phyloP scores from a whole-genome alignment of 2,113 vertebrate species.

The Embiotoca jacksoni region DNA sequence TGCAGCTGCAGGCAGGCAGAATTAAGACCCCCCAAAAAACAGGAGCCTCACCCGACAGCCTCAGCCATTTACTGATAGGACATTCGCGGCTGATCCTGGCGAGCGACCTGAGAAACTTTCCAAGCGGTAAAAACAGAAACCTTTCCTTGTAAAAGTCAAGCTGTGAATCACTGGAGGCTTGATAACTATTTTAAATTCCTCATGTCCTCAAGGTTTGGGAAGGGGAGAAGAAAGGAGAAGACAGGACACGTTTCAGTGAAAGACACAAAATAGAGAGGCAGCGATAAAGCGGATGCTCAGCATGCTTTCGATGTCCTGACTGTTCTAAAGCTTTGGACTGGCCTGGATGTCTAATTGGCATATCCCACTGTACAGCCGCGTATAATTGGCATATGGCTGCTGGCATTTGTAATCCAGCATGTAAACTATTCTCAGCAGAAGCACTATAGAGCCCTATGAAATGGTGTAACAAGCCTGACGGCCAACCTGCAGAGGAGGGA shows the following conservation, averaged over 20 bases:
- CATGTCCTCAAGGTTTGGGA: conserved; percentile 17
- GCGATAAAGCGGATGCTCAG: conserved; percentile 40
- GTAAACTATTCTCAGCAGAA: conserved; percentile 64
- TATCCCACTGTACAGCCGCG: conserved; percentile 49
- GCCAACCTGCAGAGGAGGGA: conserved; percentile 58
- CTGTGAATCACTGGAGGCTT: conserved; percentile 30
- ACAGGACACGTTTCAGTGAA: conserved; percentile 32
- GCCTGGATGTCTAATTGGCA: conserved; percentile 69
- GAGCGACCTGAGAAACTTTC: conserved; percentile 28
- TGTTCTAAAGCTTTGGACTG: conserved; percentile 47
- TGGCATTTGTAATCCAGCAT: conserved; percentile 70
- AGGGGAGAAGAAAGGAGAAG: conserved; percentile 18
- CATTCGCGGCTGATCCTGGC: neutral
- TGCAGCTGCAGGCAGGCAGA: conserved; percentile 3
- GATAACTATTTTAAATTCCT: conserved; percentile 36
- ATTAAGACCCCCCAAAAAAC: neutral
- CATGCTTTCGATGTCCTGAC: conserved; percentile 36
- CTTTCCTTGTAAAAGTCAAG: conserved; percentile 54
- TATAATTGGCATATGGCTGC: conserved; percentile 72
- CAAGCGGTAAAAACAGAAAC: conserved; percentile 12
- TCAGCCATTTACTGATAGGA: neutral
- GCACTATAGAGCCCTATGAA: conserved; percentile 39
- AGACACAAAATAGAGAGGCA: conserved; percentile 28
- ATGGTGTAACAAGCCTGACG: conserved; percentile 65
- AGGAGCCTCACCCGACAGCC: neutral